A percentile compares a stretch with the other conserved stretches of the same genome.
phyloP scores from a whole-genome alignment of 2,888 invertebrate species.

The Drosophila meridiana region DNA sequence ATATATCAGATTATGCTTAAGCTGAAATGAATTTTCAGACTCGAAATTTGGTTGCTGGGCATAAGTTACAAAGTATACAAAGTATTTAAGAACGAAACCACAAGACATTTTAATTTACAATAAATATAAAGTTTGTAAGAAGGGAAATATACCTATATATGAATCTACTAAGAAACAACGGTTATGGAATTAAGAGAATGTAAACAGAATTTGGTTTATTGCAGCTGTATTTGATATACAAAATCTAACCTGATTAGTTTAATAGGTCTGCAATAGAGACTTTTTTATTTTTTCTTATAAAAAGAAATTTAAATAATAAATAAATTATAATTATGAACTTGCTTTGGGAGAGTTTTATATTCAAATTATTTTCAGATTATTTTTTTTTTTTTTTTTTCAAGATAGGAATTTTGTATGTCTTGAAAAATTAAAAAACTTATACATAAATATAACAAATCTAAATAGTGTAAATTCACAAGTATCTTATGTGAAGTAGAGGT shows the following conservation, averaged over 20 bases:
- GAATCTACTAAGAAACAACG: not conserved
- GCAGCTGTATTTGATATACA: no score
- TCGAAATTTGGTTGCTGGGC: constrained; percentile 1
- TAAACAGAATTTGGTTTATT: not conserved
- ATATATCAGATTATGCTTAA: constrained; percentile 15
- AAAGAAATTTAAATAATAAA: not conserved
- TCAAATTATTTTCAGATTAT: no score
- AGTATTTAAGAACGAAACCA: not conserved
- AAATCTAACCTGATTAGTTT: no score
- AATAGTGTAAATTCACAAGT: not conserved
- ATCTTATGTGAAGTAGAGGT: not conserved
- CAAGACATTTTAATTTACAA: no score
- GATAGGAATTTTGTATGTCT: no score
- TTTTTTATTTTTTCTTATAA: not conserved
- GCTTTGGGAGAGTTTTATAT: no score
- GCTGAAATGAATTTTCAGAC: not conserved
- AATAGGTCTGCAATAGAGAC: no score
- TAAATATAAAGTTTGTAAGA: no score
- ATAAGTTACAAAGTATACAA: not conserved
- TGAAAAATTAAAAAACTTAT: no score
- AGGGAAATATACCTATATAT: not conserved
- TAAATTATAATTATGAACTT: no score
- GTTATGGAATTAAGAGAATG: not conserved
- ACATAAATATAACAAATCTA: not conserved
- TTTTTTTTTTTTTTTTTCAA: no score